Evolutionary conservation across 1,140 invertebrate genomes (phyloP), one percentile per base, ranked within the genome.

Genomic region (Acarapis woodi): DNA sequence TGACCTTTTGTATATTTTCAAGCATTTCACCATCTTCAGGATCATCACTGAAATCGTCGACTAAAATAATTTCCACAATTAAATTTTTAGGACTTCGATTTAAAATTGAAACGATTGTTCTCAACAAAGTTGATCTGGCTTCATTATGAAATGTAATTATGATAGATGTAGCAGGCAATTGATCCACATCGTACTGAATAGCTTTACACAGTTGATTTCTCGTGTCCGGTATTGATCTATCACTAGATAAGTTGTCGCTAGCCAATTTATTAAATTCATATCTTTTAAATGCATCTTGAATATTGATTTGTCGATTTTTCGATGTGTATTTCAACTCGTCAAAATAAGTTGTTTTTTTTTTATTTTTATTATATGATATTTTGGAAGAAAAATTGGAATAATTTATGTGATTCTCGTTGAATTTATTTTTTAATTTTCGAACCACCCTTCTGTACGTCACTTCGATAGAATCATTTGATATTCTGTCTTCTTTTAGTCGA

Each of bases 71-170:
- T 46, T 61, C 60, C 32, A 54, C 47, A 12, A 62, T 30, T 23
- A 60, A 43, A 18, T 49, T 28, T 34, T 33, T 15, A 4, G 60
- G 59, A 22, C 57, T 49, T 38, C 55, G 52, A 33, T 60, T 60
- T 32, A 62, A 55, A 44, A 57, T 60, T 41, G 55, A 49, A 18
- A 62, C 46, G n/a, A n/a, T 38, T 9, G 58, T 59, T 14, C 60
- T 50, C 18, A 61, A 43, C 15, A 62, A 44, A 1, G 60, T 62
- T 10, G 54, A 55, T 57, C 59, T 60, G 9, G 58, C 60, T 44
- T 62, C 60, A 46, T 62, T 62, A 44, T 62, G 60, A 43, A 61
- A 62, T 9, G 61, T 59, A 18, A 62, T 59, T 2, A 62, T 51
- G 33, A 62, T 50, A 46, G 53, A 57, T 12, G 59, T 60, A 2